phyloP scores from a whole-genome alignment of 2,888 invertebrate genomes.

The Anagyrus pseudococci region DNA sequence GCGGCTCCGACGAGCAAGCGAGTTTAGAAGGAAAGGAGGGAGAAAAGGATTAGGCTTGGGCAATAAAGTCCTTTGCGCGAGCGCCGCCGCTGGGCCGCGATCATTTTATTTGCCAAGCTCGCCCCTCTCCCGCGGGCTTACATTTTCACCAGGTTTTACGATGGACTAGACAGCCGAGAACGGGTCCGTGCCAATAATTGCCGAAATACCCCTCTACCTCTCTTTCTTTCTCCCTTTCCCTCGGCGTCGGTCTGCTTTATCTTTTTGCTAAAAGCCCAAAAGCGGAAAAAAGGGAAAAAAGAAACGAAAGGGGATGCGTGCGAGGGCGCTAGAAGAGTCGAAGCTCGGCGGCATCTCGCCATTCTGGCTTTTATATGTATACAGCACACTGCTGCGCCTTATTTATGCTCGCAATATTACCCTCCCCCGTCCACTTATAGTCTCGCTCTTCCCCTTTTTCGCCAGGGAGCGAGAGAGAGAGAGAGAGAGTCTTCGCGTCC shows the following conservation, averaged over 20 bases:
- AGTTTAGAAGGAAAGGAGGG: too few species aligned
- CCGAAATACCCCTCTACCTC: not conserved
- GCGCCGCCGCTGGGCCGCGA: not conserved
- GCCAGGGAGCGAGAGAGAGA: not conserved
- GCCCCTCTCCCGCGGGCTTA: not conserved
- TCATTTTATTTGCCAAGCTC: conserved; percentile 28
- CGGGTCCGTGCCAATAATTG: not conserved
- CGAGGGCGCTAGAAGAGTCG: not conserved
- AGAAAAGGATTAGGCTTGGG: too few species aligned
- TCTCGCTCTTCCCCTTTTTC: not conserved
- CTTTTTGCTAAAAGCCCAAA: not conserved
- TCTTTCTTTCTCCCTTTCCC: not conserved
- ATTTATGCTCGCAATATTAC: conserved; percentile 25
- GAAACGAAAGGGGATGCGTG: not conserved
- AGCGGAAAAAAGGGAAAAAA: not conserved
- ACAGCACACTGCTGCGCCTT: not conserved
- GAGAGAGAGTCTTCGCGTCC: not conserved
- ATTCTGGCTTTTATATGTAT: not conserved
- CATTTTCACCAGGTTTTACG: conserved; percentile 12
- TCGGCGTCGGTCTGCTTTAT: not conserved
- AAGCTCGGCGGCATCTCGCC: not conserved
- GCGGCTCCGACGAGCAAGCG: too few species aligned
- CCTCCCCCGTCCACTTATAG: not conserved
- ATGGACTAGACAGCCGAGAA: not conserved
- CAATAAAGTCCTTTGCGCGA: too few species aligned